Evolutionary conservation across 2,113 vertebrate genomes (phyloP).

Genomic region (Actenoides lindsayi): DNA sequence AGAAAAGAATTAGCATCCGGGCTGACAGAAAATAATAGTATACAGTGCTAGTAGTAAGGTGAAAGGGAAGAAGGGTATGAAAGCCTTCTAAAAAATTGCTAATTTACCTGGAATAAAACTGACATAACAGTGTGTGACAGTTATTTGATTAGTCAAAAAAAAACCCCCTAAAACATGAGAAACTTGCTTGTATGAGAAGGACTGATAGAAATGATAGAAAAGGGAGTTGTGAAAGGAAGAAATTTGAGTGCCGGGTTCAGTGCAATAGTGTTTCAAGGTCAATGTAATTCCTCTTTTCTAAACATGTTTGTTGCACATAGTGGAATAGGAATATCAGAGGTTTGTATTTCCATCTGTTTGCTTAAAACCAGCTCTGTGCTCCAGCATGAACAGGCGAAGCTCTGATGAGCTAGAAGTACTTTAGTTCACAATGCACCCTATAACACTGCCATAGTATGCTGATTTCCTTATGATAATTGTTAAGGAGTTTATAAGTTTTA

Average conservation of each 20-base stretch:
- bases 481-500: constrained; percentile 60
- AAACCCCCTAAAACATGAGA: not conserved
- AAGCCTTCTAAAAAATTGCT: not conserved
- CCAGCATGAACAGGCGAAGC: not conserved
- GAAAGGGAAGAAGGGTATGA: not conserved
- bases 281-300: constrained; percentile 30
- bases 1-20: not conserved
- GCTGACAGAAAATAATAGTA: not conserved
- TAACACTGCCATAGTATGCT: constrained; percentile 14
- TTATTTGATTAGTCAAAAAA: not conserved
- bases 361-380: constrained; percentile 50
- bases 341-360: constrained; percentile 62
- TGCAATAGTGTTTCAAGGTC: constrained; percentile 47
- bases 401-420: constrained; percentile 53
- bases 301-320: not conserved
- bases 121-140: not conserved
- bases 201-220: not conserved
- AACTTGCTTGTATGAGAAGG: not conserved
- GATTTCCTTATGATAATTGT: constrained; percentile 63
- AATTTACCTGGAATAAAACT: not conserved
- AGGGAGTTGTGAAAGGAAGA: not conserved
- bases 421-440: constrained; percentile 13
- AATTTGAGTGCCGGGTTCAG: not conserved
- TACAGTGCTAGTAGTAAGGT: not conserved
- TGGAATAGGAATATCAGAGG: constrained; percentile 6